A percentile compares a stretch with the other conserved stretches of the same genome.
These are phyloP conservation scores for Thera obeliscata DNA, from an alignment of 2,888 invertebrate genomes.

Conservation along the genomic window DNA sequence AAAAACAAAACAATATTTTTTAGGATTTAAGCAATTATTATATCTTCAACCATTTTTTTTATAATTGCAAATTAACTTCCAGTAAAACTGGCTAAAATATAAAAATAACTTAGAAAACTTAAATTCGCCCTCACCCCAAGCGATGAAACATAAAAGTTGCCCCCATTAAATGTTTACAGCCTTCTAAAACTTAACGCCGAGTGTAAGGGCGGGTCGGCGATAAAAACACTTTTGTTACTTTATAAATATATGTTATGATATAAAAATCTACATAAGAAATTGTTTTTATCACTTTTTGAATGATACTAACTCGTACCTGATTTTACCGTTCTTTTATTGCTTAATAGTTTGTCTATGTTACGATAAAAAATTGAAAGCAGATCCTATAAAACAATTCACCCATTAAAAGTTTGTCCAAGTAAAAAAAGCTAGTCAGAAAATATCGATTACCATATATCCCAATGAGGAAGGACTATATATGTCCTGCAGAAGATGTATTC, in stretches of 20 bases:
- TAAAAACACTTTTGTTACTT: conserved; percentile 55
- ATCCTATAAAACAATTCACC: conserved; percentile 11
- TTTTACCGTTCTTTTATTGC: conserved; percentile 31
- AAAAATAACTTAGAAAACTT: conserved; percentile 39
- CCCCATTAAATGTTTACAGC: conserved; percentile 78
- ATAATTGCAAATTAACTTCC: conserved; percentile 15
- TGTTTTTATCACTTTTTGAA: conserved; percentile 43
- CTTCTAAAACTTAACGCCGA: conserved; percentile 58
- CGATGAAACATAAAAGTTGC: conserved; percentile 71
- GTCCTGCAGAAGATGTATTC: too few species aligned
- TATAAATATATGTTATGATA: conserved; percentile 47
- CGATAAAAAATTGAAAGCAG: background rate
- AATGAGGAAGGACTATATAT: too few species aligned
- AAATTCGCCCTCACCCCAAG: conserved; percentile 48
- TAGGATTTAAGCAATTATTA: too few species aligned
- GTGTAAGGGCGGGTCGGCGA: conserved; percentile 47
- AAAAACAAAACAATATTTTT: background rate
- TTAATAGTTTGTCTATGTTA: conserved; percentile 23
- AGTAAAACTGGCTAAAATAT: conserved; percentile 16
- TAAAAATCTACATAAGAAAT: conserved; percentile 43
- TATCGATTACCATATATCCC: background rate
- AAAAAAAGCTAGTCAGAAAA: background rate
- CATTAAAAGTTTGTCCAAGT: background rate
- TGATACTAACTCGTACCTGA: conserved; percentile 36
- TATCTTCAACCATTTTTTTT: background rate